Evolutionary conservation across 1,140 invertebrate species (phyloP).

Genomic region (Oreohelix idahoensis): DNA sequence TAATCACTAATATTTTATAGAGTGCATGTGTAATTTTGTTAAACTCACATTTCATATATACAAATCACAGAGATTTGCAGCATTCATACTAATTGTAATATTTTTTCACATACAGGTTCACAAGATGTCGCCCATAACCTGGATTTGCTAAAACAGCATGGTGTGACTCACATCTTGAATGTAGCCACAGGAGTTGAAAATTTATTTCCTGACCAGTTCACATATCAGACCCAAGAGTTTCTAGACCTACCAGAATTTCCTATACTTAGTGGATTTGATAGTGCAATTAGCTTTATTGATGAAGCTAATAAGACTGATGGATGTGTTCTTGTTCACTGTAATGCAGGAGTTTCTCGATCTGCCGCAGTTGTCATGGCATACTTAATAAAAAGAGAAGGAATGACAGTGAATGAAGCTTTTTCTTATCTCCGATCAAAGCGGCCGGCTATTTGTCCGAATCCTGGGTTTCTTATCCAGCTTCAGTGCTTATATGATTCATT

Average conservation of each 20-base stretch:
- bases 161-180: constrained; percentile 95
- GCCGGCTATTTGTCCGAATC: constrained; percentile 94
- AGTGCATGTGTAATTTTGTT: no score
- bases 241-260: constrained; percentile 97
- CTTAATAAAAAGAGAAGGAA: constrained; percentile 89
- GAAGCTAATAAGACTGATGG: constrained; percentile 73
- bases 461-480: constrained; percentile 91
- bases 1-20: no score
- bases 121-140: constrained; percentile 84
- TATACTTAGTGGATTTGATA: constrained; percentile 93
- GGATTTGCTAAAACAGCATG: constrained; percentile 86
- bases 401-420: constrained; percentile 90
- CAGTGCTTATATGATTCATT: constrained; percentile 82
- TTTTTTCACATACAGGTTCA: constrained; percentile 53
- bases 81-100: no score
- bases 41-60: no score
- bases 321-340: constrained; percentile 73
- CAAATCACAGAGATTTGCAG: no score
- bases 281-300: constrained; percentile 95
- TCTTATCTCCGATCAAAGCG: constrained; percentile 92
- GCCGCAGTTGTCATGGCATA: constrained; percentile 69
- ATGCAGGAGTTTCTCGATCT: constrained; percentile 67
- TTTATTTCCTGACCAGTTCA: constrained; percentile 95
- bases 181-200: constrained; percentile 97
- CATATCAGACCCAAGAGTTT: constrained; percentile 94